Conservation (phyloP, 2,888 invertebrate species). For the Folsomia manolachei region DNA sequence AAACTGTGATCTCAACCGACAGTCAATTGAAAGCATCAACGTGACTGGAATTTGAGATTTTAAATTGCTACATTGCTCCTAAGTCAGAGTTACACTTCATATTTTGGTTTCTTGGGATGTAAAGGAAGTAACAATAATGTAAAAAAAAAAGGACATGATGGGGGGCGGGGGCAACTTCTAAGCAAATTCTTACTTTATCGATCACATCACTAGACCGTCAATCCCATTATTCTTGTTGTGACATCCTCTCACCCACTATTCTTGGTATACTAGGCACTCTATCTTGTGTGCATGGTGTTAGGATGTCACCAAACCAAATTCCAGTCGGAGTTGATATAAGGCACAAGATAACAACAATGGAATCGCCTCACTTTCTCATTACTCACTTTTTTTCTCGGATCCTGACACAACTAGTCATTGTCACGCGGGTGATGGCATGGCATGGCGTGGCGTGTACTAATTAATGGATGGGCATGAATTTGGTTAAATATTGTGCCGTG, state of each 20-base stretch:
- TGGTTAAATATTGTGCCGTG: neutral
- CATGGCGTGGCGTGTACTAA: too few relatives aligned
- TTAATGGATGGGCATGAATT: neutral
- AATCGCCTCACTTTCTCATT: neutral
- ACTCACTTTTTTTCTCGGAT: neutral
- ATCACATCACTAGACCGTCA: constrained; percentile 1
- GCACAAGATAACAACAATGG: too few relatives aligned
- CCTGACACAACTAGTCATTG: neutral
- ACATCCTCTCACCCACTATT: neutral
- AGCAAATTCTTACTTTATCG: constrained; percentile 5
- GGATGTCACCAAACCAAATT: neutral
- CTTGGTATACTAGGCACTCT: neutral
- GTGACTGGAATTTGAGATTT: constrained; percentile 46
- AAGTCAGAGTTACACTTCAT: neutral
- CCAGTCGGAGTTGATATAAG: too few relatives aligned
- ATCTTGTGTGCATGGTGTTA: neutral
- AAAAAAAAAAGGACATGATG: neutral
- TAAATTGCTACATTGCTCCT: constrained; percentile 12
- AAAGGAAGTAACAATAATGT: neutral
- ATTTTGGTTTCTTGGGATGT: neutral
- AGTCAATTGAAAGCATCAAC: constrained; percentile 50
- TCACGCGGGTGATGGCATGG: too few relatives aligned
- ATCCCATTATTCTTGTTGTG: neutral
- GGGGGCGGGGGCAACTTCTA: neutral
- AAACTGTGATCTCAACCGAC: constrained; percentile 48